Base-by-base conservation (phyloP, 2,888 invertebrate genomes). In the Drosophila setosimentum region DNA sequence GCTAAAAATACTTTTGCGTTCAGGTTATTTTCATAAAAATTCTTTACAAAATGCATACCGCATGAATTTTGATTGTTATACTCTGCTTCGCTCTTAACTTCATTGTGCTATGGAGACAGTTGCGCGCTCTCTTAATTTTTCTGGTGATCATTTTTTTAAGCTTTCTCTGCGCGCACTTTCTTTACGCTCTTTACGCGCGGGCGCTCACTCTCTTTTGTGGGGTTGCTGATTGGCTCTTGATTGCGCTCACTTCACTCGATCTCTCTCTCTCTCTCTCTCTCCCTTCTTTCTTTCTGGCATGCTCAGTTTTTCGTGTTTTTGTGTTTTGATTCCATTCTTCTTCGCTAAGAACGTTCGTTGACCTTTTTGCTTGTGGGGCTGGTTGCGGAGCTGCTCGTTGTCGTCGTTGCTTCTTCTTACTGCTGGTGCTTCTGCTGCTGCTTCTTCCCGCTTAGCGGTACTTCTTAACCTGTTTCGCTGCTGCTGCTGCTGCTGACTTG, bases 321-420 rank as follows among this genome's bases (percentile, higher is more conserved):
- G 91, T 92, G 91, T 92, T 92, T 92, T 92, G 91, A 92, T 92
- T 91, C 91, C 90, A 87, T 85, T 89, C 86, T 92, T 92, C 92
- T 91, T 90, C 82, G 83, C 87, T 89, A 91, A 92, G 91, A 92
- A 92, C 91, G 91, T 92, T 91, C 91, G 91, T 90, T 92, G 91
- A 92, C 91, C 91, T 91, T 85, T 75, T 85, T 82, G 66, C 74
- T 78, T 74, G 67, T 73, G 76, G 69, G 79, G 76, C 78, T 79
- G 69, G 78, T 76, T 76, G 69, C 72, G 60, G 45, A 64, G 70
- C 63, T 74, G 73, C 50, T 30, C 57, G 57, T 59, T 72, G 70
- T 49, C 35, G 51, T 30, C 8, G 58, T 37, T 58, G 53, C 70
- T 55, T 37, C 57, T 50, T 30, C 21, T 42, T 62, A 30, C 45